Evolutionary conservation across 2,113 vertebrate genomes (phyloP).

Genomic region (Carettochelys insculpta): DNA sequence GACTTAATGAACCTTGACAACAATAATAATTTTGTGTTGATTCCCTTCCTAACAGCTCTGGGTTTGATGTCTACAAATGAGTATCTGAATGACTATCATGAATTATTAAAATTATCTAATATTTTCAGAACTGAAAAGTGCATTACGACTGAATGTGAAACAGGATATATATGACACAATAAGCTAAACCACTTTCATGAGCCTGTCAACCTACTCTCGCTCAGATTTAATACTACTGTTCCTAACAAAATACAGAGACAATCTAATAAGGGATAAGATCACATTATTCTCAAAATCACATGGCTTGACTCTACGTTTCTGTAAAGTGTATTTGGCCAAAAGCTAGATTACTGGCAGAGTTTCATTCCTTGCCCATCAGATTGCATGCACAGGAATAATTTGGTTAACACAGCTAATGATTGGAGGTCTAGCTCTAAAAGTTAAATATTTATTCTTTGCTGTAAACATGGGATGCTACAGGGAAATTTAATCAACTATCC

Average conservation of each 20-base stretch:
- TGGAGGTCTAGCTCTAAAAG: not conserved
- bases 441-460: not conserved
- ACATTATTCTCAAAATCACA: not conserved
- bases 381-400: not conserved
- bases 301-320: not conserved
- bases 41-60: not conserved
- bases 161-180: not conserved
- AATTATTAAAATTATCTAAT: constrained; percentile 13
- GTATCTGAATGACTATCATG: not conserved
- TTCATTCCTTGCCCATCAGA: not conserved
- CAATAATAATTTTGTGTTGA: not conserved
- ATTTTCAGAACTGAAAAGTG: not conserved
- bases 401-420: not conserved
- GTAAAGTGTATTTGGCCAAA: not conserved
- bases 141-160: not conserved
- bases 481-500: not conserved
- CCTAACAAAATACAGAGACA: not conserved
- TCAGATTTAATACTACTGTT: not conserved
- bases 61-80: not conserved
- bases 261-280: not conserved
- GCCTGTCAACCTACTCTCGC: not conserved
- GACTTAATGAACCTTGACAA: not conserved
- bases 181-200: not conserved
- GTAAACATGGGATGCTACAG: not conserved
- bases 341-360: not conserved